Evolutionary conservation across 2,113 vertebrate species (phyloP).

Genomic region (Axis porcinus): DNA sequence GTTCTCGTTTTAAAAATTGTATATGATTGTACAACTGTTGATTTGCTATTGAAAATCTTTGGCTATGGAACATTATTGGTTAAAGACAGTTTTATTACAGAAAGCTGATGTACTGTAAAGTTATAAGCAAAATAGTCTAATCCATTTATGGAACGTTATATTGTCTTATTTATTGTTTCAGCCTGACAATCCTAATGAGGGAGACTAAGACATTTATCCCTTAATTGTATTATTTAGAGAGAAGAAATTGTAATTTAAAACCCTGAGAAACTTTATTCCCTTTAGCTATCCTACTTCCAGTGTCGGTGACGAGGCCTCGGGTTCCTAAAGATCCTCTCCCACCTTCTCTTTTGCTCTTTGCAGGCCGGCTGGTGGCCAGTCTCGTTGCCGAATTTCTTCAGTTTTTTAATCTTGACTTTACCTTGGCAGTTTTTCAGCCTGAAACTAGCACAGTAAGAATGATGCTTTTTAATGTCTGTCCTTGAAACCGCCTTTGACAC

Average conservation of each 20-base stretch:
- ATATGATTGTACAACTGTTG: neutral
- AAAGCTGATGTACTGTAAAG: neutral
- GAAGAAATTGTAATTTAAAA: neutral
- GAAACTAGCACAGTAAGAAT: constrained; percentile 91
- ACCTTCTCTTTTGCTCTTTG: neutral
- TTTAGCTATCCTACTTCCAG: fast-evolving
- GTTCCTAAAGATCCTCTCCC: neutral
- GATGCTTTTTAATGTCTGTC: neutral
- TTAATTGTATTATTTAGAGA: neutral
- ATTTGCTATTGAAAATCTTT: neutral
- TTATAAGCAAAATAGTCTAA: neutral
- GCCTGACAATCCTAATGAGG: neutral
- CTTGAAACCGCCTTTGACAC: neutral
- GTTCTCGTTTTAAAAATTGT: neutral
- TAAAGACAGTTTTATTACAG: neutral
- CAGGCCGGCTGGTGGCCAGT: constrained; percentile 90
- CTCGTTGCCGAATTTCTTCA: constrained; percentile 95
- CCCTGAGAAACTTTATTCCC: neutral
- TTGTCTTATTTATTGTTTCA: neutral
- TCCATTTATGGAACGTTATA: neutral
- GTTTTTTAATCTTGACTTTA: constrained; percentile 96
- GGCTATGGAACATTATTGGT: neutral
- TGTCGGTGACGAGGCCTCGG: neutral
- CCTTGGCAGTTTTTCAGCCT: constrained; percentile 93
- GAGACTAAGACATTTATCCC: neutral